Evolutionary conservation across 2,113 vertebrate genomes (phyloP), one percentile per base, ranked within the genome.

Genomic region (Oreotrochilus melanogaster): DNA sequence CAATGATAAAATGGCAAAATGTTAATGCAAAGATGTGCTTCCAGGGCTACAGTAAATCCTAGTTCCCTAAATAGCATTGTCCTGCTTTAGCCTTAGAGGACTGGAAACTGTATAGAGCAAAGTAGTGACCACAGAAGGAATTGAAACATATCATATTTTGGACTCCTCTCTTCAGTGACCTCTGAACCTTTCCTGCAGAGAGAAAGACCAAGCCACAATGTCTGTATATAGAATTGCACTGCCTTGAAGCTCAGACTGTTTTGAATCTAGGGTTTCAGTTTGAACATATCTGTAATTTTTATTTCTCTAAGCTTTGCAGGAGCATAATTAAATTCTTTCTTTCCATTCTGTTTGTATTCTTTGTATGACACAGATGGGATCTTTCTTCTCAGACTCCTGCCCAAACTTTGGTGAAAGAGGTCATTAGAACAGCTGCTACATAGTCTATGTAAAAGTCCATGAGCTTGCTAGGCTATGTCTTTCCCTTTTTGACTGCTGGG

Each of bases 91-190:
- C 51, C 86, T 78, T 65, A 84, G 62, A 94, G 24, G 31, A 78
- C 23, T 75, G 57, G 45, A 87, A 95, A 72, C 37, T 57, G 87
- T 42, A 37, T 27, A 48, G 19, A 87, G 37, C 81, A 61, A 88
- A 84, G 48, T 9, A 60, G 51, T 73, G 50, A 89, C 78, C 42
- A 42, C 71, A 92, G 84, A 71, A 78, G 23, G 33, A 97, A 92
- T 19, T 62, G 54, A 76, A 95, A 91, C 37, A 24, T 66, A 85
- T 79, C 7, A 70, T 66, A 53, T 74, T 87, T 95, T 89, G 75
- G 64, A 72, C 53, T 85, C 48, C 78, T 86, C 69, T 93, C 35
- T 91, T 95, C 60, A 66, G n/a, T 67, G 91, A 94, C 75, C 78
- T 75, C 47, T 90, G 78, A 70, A 92, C 58, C 42, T 72, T 82